Percentiles rank a stretch among this genome's conserved stretches.
These are phyloP conservation scores for Platysteira castanea DNA, from an alignment of 2,113 vertebrate species.

Conservation along the genomic window DNA sequence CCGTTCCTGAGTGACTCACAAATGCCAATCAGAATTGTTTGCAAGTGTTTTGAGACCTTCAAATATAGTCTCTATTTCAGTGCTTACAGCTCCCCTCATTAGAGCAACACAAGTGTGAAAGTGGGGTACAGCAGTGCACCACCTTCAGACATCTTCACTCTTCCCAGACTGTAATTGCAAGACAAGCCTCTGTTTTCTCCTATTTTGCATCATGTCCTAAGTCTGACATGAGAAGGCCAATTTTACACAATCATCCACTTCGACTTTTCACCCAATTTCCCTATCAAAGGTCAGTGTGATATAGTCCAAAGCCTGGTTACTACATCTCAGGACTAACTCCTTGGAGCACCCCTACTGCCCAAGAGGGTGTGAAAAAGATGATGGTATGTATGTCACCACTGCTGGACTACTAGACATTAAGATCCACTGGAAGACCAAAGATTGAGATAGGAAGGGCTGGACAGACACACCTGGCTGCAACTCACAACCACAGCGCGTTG, in stretches of 20 bases:
- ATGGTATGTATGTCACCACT: neutral
- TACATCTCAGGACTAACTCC: neutral
- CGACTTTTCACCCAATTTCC: neutral
- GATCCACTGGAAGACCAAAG: neutral
- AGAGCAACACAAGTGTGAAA: neutral
- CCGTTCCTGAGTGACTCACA: too few relatives aligned
- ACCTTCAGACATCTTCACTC: neutral
- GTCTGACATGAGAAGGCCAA: neutral
- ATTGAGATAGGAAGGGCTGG: neutral
- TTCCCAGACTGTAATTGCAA: neutral
- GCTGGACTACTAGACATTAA: neutral
- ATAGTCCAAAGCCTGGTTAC: neutral
- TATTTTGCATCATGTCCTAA: neutral
- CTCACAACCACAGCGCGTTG: neutral
- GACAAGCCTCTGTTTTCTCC: neutral
- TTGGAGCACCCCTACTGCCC: neutral
- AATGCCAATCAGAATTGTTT: rapidly evolving
- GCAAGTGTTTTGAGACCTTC: neutral
- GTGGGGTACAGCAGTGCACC: neutral
- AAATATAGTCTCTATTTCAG: neutral
- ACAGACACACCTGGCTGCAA: neutral
- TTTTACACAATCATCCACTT: neutral
- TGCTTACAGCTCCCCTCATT: neutral
- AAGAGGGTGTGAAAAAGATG: neutral
- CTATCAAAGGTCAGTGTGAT: neutral